Conservation (phyloP, 1,140 invertebrate genomes). For the Aleiodes sp. region DNA sequence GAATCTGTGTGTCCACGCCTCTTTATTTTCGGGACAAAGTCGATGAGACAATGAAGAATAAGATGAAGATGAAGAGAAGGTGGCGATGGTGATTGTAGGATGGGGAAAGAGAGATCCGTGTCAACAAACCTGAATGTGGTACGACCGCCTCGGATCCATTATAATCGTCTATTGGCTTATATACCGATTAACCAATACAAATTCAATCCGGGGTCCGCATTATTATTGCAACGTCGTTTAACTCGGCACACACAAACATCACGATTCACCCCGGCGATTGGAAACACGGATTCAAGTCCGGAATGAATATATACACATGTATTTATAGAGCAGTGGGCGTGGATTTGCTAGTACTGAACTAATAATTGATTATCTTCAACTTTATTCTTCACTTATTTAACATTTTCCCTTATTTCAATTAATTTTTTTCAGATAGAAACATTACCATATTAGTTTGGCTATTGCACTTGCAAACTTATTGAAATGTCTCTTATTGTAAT, state of each 20-base stretch:
- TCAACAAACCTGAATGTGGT: constrained; percentile 48
- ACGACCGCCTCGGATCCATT: constrained; percentile 39
- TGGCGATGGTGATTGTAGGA: constrained; percentile 11
- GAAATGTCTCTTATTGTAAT: too few relatives aligned
- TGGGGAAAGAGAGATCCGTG: constrained; percentile 41
- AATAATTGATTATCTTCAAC: too few relatives aligned
- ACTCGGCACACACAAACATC: neutral
- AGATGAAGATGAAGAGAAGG: neutral
- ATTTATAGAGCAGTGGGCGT: too few relatives aligned
- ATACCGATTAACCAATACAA: constrained; percentile 25
- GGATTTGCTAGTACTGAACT: too few relatives aligned
- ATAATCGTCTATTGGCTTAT: constrained; percentile 36
- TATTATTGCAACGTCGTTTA: neutral
- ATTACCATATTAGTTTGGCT: too few relatives aligned
- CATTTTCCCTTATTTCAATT: too few relatives aligned
- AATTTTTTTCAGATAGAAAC: too few relatives aligned
- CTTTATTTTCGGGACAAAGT: too few relatives aligned
- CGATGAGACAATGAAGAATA: too few relatives aligned
- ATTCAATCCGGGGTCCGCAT: neutral
- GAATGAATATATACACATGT: neutral
- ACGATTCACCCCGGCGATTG: neutral
- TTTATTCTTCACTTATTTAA: too few relatives aligned
- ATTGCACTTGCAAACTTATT: too few relatives aligned
- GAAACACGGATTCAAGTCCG: neutral
- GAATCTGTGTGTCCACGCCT: too few relatives aligned